phyloP scores from a whole-genome alignment of 2,113 vertebrate species.

The Candoia aspera region DNA sequence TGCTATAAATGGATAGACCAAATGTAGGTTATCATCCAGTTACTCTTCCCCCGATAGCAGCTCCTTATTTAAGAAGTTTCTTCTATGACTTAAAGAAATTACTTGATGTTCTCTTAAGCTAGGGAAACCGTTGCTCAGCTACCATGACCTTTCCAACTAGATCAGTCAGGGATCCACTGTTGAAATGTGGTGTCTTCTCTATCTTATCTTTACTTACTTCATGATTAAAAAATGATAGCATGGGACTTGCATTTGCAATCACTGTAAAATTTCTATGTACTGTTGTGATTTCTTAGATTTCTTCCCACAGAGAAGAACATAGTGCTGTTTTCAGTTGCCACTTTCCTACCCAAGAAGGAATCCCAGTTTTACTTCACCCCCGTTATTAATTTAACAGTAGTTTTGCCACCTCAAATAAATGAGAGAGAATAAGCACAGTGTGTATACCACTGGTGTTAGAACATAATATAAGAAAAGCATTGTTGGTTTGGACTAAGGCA shows the following conservation, averaged over 20 bases:
- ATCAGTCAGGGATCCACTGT: too few species aligned
- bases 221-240: not conserved
- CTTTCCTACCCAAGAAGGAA: not conserved
- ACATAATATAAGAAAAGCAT: not conserved
- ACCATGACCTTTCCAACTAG: not conserved
- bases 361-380: not conserved
- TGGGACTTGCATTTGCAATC: not conserved
- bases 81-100: not conserved
- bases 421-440: not conserved
- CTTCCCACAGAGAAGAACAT: too few species aligned
- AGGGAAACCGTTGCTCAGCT: not conserved
- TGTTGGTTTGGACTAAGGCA: not conserved
- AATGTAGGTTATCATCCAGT: not conserved
- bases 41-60: not conserved
- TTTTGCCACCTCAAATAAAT: not conserved
- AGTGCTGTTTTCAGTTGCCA: not conserved
- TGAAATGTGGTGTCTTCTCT: not conserved
- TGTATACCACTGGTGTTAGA: not conserved
- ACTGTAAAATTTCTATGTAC: too few species aligned
- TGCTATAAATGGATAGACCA: not conserved
- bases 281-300: not conserved
- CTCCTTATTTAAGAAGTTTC: not conserved
- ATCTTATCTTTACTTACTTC: not conserved
- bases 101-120: not conserved
- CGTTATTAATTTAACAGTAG: not conserved